Evolutionary conservation across 1,140 invertebrate species (phyloP), one percentile per base, ranked within the genome.

Genomic region (Atta cephalotes): DNA sequence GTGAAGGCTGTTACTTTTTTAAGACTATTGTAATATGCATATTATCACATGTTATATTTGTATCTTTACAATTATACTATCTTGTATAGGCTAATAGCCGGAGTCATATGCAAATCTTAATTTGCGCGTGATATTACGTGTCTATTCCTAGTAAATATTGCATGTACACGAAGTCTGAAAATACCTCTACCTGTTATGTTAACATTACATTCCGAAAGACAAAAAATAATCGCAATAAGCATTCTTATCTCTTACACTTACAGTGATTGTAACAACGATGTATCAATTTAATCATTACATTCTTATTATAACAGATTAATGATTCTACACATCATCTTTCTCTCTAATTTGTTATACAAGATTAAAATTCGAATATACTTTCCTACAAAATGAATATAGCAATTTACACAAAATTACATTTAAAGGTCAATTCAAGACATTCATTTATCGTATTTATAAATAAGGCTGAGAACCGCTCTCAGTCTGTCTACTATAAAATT

Each of bases 401-500:
- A 63, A 76, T 62, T 81, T 49, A 31, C 62, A 84, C 16, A 21
- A 16, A 51, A 77, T 45, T 87, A 58, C 16, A 28, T 70, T 28
- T 80, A 53, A 39, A 14, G 12, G 16, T 81, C 9, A 45, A 56
- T 39, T 28, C 6, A 49, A 58, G 2, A 60, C 16, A 70, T 81
- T 63, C 25, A 63, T 74, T 18, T 82, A 35, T 86, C 18, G 56
- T 6, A 51, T 90, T 88, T 14, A 62, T 84, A 77, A 88, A 92
- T 91, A 92, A 88, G 87, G 87, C 71, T 86, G 77, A 28, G 25
- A 85, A 63, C 78, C 60, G 66, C 66, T 90, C 79, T 49, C 51
- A 87, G 56, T 88, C 65, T 68, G 14, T 45, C 28, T 56, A 58
- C 12, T 39, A 14, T 45, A 66, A 82, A 89, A 90, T 95, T 95